A percentile compares a stretch with the other conserved stretches of the same genome.
phyloP scores from a whole-genome alignment of 2,113 vertebrate genomes.

The Pachycephala philippinensis region DNA sequence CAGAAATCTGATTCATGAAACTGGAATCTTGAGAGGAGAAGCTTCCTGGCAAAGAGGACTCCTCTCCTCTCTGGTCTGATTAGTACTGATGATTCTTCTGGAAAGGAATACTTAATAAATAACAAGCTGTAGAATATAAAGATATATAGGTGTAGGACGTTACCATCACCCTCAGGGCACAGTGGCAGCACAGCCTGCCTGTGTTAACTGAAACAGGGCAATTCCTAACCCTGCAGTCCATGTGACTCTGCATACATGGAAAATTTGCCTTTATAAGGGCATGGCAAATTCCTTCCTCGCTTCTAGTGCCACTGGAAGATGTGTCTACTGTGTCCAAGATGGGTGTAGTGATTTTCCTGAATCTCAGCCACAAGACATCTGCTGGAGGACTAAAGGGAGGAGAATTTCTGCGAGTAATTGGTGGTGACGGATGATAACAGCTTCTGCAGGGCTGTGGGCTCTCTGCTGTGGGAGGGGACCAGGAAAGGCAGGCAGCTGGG shows the following conservation, averaged over 20 bases:
- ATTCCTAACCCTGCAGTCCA: neutral
- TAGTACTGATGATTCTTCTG: neutral
- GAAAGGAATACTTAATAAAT: neutral
- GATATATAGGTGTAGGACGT: neutral
- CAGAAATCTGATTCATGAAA: constrained; percentile 47
- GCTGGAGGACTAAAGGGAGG: neutral
- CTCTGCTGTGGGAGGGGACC: neutral
- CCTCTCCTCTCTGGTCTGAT: neutral
- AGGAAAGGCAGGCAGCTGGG: neutral
- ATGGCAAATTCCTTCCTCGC: neutral
- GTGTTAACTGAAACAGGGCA: neutral
- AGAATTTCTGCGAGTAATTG: neutral
- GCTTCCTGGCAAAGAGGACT: neutral
- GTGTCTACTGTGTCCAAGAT: neutral
- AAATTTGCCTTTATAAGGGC: constrained; percentile 2
- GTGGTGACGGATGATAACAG: neutral
- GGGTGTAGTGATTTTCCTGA: constrained; percentile 43
- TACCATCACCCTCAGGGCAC: neutral
- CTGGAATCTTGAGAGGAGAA: constrained; percentile 34
- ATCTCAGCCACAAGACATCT: constrained; percentile 10
- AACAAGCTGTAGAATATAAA: neutral
- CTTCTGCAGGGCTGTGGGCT: neutral
- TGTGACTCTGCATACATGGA: neutral
- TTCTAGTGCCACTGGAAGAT: neutral
- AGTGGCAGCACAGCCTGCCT: neutral